A percentile compares a stretch with the other conserved stretches of the same genome.
Conservation (phyloP, 1,140 invertebrate species). For the Triops cancriformis region DNA sequence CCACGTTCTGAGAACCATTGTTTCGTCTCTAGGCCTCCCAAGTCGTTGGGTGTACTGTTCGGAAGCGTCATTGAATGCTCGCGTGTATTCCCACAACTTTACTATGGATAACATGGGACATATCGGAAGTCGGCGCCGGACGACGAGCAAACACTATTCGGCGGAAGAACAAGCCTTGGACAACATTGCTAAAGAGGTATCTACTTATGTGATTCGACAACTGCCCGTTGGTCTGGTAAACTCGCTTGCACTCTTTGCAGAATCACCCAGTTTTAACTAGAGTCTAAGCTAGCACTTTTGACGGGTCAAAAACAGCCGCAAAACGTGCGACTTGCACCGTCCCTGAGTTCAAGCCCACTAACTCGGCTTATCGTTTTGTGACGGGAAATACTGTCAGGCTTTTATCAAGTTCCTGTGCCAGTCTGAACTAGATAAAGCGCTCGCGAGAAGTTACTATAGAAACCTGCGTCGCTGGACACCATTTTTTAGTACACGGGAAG, state of each 20-base stretch:
- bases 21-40: no score
- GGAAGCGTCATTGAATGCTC: no score
- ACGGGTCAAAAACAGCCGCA: neutral
- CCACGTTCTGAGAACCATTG: no score
- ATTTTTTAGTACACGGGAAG: neutral
- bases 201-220: conserved; percentile 28
- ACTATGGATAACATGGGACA: conserved; percentile 33
- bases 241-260: neutral
- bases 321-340: no score
- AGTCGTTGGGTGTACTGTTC: no score
- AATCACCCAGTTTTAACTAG: no score
- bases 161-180: conserved; percentile 76
- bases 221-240: neutral
- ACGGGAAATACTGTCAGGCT: conserved; percentile 20
- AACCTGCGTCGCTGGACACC: neutral
- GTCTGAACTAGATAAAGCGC: neutral
- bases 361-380: no score
- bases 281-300: no score
- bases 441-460: neutral
- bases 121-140: conserved; percentile 58
- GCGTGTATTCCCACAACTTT: neutral
- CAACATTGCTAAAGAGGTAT: conserved; percentile 81
- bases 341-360: no score
- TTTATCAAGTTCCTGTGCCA: conserved; percentile 16
- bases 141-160: conserved; percentile 60